Evolutionary conservation across 1,140 invertebrate species (phyloP), one percentile per base, ranked within the genome.

Genomic region (Leucophenga varia): DNA sequence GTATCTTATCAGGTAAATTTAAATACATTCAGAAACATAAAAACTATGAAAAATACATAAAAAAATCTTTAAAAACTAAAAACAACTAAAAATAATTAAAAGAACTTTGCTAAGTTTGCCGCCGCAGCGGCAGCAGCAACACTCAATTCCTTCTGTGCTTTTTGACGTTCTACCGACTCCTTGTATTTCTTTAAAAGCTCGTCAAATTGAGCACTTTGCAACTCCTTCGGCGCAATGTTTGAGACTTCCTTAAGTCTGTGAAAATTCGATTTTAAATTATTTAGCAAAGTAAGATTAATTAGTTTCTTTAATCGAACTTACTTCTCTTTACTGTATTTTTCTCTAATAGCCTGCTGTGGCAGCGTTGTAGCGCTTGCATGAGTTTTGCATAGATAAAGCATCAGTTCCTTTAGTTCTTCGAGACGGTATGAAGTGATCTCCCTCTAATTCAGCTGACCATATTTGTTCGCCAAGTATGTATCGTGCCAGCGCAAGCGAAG

Each of bases 261-360:
- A 30, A 12, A 1, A 21, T 4, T 43, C 20, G 13, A 14, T 25
- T 18, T 31, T n/a, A 13, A 35, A 13, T 35, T 35, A 35, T 35
- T 35, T 13, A 25, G 10, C 5, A 25, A 25, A 25, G 22, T 25
- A 5, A 25, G 22, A 5, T 25, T 10, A 25, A 25, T 25, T 6
- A 10, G 22, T 25, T 5, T 25, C 22, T 10, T 25, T 25, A 25
- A 25, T 5, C 22, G 1, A 20, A 74, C 78, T 78, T 21, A 86
- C 88, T 90, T 91, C 74, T 79, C 81, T 49, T 75, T 79, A 77
- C 84, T 90, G 75, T 92, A 93, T 78, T 93, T 93, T 57, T 92
- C 89, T 39, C 84, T 79, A 47, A 95, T 88, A 3, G 92, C 90
- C 65, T 90, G 87, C 63, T 94, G 90, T 31, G 82, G 80, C 37